Percentiles rank a stretch among this genome's conserved stretches.
Evolutionary conservation across 2,113 vertebrate genomes (phyloP).

Genomic region (Notarius quadriscutis): DNA sequence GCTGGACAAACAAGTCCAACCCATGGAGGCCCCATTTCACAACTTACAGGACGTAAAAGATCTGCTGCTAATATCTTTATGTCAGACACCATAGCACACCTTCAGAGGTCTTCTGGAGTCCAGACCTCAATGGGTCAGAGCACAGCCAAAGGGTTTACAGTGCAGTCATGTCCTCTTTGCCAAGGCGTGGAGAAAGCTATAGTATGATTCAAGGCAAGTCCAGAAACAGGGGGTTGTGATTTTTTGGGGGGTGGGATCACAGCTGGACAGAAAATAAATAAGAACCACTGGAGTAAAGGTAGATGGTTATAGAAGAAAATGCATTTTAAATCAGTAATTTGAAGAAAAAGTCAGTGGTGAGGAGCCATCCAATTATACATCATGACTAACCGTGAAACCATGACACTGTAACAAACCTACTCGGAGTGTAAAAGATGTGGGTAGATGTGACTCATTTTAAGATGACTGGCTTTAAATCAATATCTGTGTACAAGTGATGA

Average conservation of each 20-base stretch:
- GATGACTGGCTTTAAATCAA: background rate
- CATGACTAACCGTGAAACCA: background rate
- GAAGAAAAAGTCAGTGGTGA: background rate
- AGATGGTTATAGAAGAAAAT: background rate
- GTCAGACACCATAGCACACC: too few relatives aligned
- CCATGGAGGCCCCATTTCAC: too few relatives aligned
- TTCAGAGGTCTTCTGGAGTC: too few relatives aligned
- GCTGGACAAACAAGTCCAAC: too few relatives aligned
- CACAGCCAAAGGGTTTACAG: background rate
- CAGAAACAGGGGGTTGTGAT: background rate
- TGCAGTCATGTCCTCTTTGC: background rate
- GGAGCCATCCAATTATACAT: background rate
- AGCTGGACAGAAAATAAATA: background rate
- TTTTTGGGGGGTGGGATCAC: background rate
- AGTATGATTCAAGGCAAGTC: background rate
- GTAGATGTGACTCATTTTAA: background rate
- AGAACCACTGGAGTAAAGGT: background rate
- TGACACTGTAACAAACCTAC: background rate
- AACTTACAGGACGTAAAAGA: too few relatives aligned
- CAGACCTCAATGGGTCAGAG: too few relatives aligned
- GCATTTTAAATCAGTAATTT: background rate
- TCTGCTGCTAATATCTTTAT: too few relatives aligned
- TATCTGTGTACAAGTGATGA: background rate
- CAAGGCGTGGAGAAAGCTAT: background rate
- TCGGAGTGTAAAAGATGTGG: background rate